Percentiles rank a stretch among this genome's conserved stretches.
These are phyloP conservation scores for Poicephalus meyeri DNA, from an alignment of 2,113 vertebrate genomes.

Conservation along the genomic window DNA sequence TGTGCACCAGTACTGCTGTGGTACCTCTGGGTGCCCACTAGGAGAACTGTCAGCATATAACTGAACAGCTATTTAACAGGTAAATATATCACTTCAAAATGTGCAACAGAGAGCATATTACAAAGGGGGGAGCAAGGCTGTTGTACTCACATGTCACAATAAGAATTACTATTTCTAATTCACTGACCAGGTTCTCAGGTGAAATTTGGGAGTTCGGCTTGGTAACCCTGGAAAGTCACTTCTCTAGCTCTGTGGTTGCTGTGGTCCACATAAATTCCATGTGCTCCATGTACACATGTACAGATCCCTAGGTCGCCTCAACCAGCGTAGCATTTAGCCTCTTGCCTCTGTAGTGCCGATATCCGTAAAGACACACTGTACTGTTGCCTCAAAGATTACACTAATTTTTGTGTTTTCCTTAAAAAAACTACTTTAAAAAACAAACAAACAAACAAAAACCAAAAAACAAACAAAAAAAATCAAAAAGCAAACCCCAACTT, in stretches of 20 bases:
- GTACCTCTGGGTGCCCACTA: fast-evolving
- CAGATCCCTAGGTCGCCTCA: not conserved
- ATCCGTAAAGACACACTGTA: not conserved
- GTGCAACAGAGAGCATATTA: fast-evolving
- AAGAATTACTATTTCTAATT: not conserved
- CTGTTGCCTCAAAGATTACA: not conserved
- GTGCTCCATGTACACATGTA: fast-evolving
- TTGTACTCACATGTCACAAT: fast-evolving
- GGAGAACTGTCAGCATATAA: not conserved
- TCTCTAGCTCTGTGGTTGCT: fast-evolving
- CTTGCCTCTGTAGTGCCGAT: not conserved
- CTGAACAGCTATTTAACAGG: not conserved
- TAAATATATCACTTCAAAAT: fast-evolving
- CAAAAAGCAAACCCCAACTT: not conserved
- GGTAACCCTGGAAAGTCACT: not conserved
- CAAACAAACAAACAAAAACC: not conserved
- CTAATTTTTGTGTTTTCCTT: not conserved
- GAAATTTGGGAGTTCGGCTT: not conserved
- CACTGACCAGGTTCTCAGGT: not conserved
- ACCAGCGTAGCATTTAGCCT: not conserved
- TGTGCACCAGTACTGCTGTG: fast-evolving
- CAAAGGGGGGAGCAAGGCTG: not conserved
- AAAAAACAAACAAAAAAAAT: not conserved
- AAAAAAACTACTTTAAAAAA: not conserved
- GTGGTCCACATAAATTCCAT: fast-evolving